Conservation (phyloP, 2,888 invertebrate species). For the Pharmacophagus antenor region DNA sequence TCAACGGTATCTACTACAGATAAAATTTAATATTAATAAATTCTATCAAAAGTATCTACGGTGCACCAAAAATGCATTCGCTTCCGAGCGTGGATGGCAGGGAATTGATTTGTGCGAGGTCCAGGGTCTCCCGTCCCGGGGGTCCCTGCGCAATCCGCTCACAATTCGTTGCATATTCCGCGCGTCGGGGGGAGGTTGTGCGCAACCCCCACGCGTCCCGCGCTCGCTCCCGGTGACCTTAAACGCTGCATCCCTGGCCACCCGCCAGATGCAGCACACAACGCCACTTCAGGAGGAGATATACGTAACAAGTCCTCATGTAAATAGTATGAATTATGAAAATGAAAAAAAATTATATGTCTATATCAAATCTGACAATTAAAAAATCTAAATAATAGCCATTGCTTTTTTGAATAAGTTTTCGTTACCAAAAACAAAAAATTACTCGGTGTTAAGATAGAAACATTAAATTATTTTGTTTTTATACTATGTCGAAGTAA, state of each 20-base stretch:
- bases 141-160: conserved; percentile 61
- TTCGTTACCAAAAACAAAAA: not conserved
- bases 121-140: conserved; percentile 36
- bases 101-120: conserved; percentile 30
- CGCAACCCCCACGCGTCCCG: conserved; percentile 32
- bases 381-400: too few species aligned
- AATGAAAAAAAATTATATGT: too few species aligned
- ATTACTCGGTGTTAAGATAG: not conserved
- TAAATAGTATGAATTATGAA: conserved; percentile 9
- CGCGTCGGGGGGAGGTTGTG: conserved; percentile 33
- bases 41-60: not conserved
- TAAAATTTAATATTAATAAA: not conserved
- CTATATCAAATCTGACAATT: not conserved
- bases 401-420: not conserved
- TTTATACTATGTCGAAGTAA: not conserved
- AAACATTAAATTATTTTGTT: not conserved
- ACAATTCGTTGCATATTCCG: conserved; percentile 46
- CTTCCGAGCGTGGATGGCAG: conserved; percentile 18
- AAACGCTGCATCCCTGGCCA: conserved; percentile 69
- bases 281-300: conserved; percentile 28
- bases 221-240: conserved; percentile 54
- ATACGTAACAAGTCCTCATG: not conserved
- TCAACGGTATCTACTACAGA: conserved; percentile 11
- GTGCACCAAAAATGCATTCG: conserved; percentile 25
- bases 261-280: conserved; percentile 55